Evolutionary conservation across 2,113 vertebrate species (phyloP), one percentile per base, ranked within the genome.

Genomic region (Aspidoscelis tigris): DNA sequence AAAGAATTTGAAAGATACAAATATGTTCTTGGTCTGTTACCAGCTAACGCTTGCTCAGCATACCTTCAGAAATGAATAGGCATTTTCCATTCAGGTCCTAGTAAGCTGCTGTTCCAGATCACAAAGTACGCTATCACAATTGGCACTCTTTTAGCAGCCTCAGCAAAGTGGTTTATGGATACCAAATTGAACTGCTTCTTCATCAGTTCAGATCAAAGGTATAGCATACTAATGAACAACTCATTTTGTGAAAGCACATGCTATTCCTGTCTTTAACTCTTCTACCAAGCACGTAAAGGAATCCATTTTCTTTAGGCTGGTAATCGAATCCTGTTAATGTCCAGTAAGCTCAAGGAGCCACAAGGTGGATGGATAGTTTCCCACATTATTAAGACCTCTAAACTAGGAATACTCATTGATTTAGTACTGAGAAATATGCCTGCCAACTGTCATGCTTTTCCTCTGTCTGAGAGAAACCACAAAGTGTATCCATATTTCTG

Each of bases 391-490:
- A n/a, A 71, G 26, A 90, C n/a, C 88, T 89, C 84, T 84, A 78
- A 87, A 80, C 87, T 21, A 50, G 88, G 91, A 88, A 86, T 86
- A 82, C 89, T 94, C 44, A 86, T 90, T 86, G 88, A 84, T 64
- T 86, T 44, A 2, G 80, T 88, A 84, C 22, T 69, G 84, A 88
- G 76, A 72, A 81, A 64, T 90, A 72, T 72, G 84, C 90, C 90
- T 90, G 80, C 80, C 83, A 12, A 43, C 20, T 87, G 73, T 24
- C 68, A 41, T 92, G 88, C 84, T 93, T 83, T 90, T 91, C 88
- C 82, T 88, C 80, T 22, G 74, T 94, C 91, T 92, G 83, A 83
- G 16, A 87, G 50, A 92, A 85, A 90, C 88, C 86, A 83, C 90
- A 93, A 91, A 77, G 83, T 43, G 47, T 81, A 89, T 70, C 86